Base-by-base conservation (phyloP, 2,113 vertebrate genomes). In the Cavia aperea region DNA sequence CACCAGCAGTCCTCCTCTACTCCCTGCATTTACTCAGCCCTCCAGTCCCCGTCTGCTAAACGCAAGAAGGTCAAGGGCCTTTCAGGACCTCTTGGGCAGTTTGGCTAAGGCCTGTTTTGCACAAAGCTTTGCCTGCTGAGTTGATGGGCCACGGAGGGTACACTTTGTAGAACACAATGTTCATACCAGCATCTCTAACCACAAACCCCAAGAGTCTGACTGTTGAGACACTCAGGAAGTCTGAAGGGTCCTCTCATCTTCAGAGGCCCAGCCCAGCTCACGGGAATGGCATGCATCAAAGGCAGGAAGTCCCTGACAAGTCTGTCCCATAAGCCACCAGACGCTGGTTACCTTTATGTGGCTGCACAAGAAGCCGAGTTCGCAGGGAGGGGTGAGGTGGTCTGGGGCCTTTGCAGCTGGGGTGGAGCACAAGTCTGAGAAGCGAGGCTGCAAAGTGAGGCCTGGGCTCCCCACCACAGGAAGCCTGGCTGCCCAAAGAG, bases 191-290 rank as follows among this genome's bases (percentile, higher is more conserved):
- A 4, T 88, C 93, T 93, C 95, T 83, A 88, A 96, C 95, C 94
- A 92, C 96, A 96, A 94, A 94, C 92, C 95, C 89, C 92, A 93
- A 92, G 88, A 92, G 90, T 78, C 94, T 95, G 91, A 92, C 19
- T 73, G 79, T 39, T 75, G 93, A 96, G 96, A 97, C 90, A 88
- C 86, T 94, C 94, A 92, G 96, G 96, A 96, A 96, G 92, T 95
- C 90, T 14, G 68, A 56, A 95, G 92, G 60, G 87, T 90, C 89
- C 90, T 94, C 90, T 95, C 87, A 43, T 56, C 86, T 81, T 89
- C 93, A 77, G 86, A 89, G 86, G 93, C 82, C 95, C 83, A 12
- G 86, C 90, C 83, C 88, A 62, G 36, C 94, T 89, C 95, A 94
- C 75, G 14, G 95, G 95, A 96, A 96, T 91, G 92, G 90, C 81